These are phyloP conservation scores for Oasisia sp. DNA, from an alignment of 2,888 invertebrate species.

Conservation along the genomic window DNA sequence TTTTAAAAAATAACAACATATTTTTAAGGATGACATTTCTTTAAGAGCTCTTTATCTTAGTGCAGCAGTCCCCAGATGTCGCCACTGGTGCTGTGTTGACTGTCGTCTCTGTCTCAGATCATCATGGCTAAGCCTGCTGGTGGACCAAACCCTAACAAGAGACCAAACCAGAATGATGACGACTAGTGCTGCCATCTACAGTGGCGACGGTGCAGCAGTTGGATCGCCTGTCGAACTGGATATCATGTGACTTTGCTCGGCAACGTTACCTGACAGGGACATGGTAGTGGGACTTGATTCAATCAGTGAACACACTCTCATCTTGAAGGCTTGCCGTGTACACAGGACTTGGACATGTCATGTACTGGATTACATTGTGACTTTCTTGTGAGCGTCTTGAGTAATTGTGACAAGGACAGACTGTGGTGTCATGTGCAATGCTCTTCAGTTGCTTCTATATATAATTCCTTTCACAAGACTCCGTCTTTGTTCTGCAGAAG, in stretches of 20 bases:
- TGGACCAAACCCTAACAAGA: conserved; percentile 81
- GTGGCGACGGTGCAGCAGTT: conserved; percentile 13
- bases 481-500: background rate
- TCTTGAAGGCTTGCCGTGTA: background rate
- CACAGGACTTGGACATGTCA: background rate
- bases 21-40: too few species aligned
- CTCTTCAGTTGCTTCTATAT: background rate
- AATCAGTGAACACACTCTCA: background rate
- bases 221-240: background rate
- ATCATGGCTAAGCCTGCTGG: conserved; percentile 98
- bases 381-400: background rate
- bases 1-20: too few species aligned
- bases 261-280: background rate
- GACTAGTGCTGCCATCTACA: conserved; percentile 62
- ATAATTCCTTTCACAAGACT: background rate
- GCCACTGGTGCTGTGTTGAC: background rate
- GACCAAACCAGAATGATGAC: conserved; percentile 48
- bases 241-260: background rate
- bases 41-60: too few species aligned
- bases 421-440: background rate
- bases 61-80: too few species aligned
- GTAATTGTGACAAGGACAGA: background rate
- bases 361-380: too few species aligned
- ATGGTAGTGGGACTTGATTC: background rate
- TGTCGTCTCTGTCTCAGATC: conserved; percentile 69